Base-by-base conservation (phyloP, 64 coral and sea anemone genomes). In the Hydrozoanthus tunicans region DNA sequence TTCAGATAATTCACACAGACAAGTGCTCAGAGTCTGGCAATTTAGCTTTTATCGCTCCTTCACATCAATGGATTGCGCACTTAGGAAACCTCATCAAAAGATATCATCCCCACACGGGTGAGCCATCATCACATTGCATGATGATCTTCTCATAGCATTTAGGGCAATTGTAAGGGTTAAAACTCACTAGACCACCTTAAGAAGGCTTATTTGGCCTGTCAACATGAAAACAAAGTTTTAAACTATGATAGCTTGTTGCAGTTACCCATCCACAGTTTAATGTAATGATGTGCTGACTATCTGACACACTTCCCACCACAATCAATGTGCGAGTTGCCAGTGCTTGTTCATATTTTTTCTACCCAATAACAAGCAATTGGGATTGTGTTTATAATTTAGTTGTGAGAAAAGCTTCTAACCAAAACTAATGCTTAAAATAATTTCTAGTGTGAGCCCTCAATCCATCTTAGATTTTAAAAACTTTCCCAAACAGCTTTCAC, bases 51-150 rank as follows among this genome's bases (percentile, higher is more conserved):
- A 88, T 88, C 54, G 67, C 56, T 73, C 68, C 84, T 88, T 88
- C 67, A 88, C 84, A 88, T 88, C 84, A 88, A 88, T 74, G 84
- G 84, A 88, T 88, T 88, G 84, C 68, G 53, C 84, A 88, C 74
- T 86, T 60, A 74, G 84, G 53, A 66, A 86, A 86, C 69, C 68
- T 73, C 84, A 88, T 88, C 84, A 88, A 88, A 88, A 88, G 84
- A 88, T 74, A 73, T 43, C 32, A 43, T 20, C 84, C 68, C 69
- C 73, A 67, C 81, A 81, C 9, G 56, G 24, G 32, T 62, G 67
- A 83, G 61, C 43, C 72, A 76, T 88, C 81, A 85, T 69, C 84
- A 73, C 73, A 51, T 23, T 57, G 84, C 84, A 88, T 59, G 84
- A 88, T 55, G 84, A 88, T 73, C 84, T 73, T 88, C 84, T 88